Evolutionary conservation across 2,797 vertebrate genomes (phyloP).

Genomic region (Acropternis orthonyx): DNA sequence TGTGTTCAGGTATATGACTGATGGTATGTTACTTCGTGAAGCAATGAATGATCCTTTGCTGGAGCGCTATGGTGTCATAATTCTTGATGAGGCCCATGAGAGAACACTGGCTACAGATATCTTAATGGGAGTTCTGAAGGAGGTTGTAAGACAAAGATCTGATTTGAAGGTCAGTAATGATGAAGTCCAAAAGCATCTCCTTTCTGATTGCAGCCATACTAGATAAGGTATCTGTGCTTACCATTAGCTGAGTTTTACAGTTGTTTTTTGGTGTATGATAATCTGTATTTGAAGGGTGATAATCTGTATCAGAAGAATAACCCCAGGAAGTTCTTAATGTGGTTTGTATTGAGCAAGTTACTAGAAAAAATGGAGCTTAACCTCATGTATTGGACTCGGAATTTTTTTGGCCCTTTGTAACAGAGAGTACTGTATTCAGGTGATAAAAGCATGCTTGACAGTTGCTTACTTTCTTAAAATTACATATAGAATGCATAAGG

Average conservation of each 20-base stretch:
- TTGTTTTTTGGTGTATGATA: background rate
- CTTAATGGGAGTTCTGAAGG: constrained; percentile 95
- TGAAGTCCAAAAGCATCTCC: background rate
- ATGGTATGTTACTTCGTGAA: constrained; percentile 95
- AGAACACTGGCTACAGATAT: constrained; percentile 96
- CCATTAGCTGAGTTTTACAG: background rate
- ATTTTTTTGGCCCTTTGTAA: background rate
- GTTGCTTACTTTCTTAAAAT: background rate
- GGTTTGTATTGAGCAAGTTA: background rate
- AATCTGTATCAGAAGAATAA: background rate
- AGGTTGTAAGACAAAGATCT: constrained; percentile 90
- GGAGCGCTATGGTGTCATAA: constrained; percentile 94
- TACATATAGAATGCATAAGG: fast-evolving
- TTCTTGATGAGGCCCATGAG: constrained; percentile 96
- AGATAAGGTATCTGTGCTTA: background rate
- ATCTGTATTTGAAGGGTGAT: background rate
- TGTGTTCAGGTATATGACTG: constrained; percentile 90
- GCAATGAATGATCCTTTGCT: constrained; percentile 98
- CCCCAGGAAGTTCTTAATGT: background rate
- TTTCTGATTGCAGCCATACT: background rate
- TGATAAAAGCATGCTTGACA: background rate
- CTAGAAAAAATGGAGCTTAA: background rate
- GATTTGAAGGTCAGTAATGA: constrained; percentile 88
- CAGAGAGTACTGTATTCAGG: background rate
- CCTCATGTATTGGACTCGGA: background rate